phyloP scores from a whole-genome alignment of 2,113 vertebrate species.

The Boulengerochromis microlepis region DNA sequence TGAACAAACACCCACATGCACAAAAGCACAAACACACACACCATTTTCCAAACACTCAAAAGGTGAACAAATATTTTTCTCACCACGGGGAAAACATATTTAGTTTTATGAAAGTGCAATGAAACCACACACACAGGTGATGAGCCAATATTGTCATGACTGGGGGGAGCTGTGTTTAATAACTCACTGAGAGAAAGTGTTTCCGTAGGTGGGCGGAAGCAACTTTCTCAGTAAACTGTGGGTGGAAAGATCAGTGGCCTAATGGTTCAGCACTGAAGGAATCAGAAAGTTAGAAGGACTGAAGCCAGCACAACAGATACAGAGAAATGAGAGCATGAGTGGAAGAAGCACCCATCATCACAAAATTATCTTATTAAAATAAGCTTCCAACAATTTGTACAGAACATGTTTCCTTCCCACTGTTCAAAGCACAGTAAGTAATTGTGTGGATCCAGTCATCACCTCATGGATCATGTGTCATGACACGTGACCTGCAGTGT shows the following conservation, averaged over 20 bases:
- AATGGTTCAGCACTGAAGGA: neutral
- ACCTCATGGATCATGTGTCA: neutral
- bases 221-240: conserved; percentile 33
- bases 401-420: neutral
- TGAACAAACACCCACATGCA: neutral
- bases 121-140: neutral
- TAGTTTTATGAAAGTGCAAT: conserved; percentile 32
- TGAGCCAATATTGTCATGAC: conserved; percentile 32
- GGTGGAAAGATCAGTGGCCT: conserved; percentile 16
- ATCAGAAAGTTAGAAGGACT: neutral
- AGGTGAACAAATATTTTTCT: conserved; percentile 15
- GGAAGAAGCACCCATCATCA: neutral
- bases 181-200: conserved; percentile 13
- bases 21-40: neutral
- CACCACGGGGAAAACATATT: neutral
- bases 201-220: conserved; percentile 17
- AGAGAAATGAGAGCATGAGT: neutral
- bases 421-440: neutral
- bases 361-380: neutral
- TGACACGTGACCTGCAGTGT: conserved; percentile 5
- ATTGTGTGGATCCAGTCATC: neutral
- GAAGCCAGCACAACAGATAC: neutral
- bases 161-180: conserved; percentile 38
- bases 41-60: neutral
- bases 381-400: neutral